Evolutionary conservation across 2,888 invertebrate species (phyloP).

Genomic region (Drosophila paucipuncta): DNA sequence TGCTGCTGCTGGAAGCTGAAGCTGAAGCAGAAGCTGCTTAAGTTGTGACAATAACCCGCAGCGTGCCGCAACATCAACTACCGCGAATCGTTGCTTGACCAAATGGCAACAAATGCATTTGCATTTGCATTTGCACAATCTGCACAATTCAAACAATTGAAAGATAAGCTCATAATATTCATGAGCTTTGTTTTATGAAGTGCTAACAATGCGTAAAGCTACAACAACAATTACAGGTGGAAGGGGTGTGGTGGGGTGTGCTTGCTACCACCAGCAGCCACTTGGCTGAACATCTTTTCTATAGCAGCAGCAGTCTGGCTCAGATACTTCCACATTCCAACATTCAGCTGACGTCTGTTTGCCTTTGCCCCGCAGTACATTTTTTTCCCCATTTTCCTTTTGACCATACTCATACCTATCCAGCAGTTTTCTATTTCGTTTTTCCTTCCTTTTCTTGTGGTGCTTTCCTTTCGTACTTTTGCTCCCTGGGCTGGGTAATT

Average conservation of each 20-base stretch:
- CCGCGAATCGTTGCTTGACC: conserved; percentile 42
- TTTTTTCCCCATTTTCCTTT: conserved; percentile 52
- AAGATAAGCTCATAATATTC: conserved; percentile 83
- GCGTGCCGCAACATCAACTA: conserved; percentile 39
- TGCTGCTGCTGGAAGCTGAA: not conserved
- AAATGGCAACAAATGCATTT: conserved; percentile 39
- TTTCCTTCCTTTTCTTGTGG: conserved; percentile 8
- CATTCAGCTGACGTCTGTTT: conserved; percentile 19
- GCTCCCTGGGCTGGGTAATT: conserved; percentile 74
- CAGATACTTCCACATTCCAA: not conserved
- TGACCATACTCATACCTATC: conserved; percentile 33
- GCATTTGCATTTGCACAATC: conserved; percentile 43
- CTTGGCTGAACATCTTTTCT: conserved; percentile 58
- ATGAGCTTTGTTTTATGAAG: conserved; percentile 85
- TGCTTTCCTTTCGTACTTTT: conserved; percentile 28
- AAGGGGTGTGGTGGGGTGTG: not conserved
- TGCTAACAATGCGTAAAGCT: conserved; percentile 83
- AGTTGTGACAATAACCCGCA: conserved; percentile 72
- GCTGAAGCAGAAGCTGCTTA: conserved; percentile 43
- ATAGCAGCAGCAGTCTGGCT: conserved; percentile 19
- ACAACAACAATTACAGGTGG: conserved; percentile 23
- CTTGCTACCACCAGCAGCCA: conserved; percentile 9
- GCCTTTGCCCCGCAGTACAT: conserved; percentile 50
- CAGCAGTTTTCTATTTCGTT: conserved; percentile 6
- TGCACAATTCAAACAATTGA: conserved; percentile 42